Evolutionary conservation across 2,797 vertebrate species (phyloP).

Genomic region (Chelmon rostratus): DNA sequence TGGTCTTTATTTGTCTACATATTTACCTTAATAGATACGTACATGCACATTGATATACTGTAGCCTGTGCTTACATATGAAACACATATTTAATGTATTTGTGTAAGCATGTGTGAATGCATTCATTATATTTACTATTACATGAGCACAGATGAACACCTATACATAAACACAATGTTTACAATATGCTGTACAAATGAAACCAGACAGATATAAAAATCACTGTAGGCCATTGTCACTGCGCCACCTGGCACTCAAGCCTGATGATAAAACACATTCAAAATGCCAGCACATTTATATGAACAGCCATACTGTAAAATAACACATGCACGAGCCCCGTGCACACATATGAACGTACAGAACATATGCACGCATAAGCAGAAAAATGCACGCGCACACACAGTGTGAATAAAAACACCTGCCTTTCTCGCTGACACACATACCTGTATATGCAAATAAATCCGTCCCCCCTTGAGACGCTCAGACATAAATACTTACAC

Average conservation of each 20-base stretch:
- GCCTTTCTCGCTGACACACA: slow-evolving; percentile 8
- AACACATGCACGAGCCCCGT: neutral
- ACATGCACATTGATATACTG: neutral
- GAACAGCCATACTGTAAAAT: neutral
- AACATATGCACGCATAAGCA: neutral
- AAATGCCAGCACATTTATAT: neutral
- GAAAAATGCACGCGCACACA: neutral
- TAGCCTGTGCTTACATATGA: neutral
- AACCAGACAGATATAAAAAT: neutral
- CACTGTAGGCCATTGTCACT: neutral
- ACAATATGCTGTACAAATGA: neutral
- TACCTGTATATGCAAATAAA: slow-evolving; percentile 62
- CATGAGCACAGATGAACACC: neutral
- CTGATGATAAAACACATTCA: neutral
- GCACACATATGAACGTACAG: neutral
- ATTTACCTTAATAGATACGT: neutral
- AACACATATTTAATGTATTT: neutral
- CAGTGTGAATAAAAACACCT: slow-evolving; percentile 13
- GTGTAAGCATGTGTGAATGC: neutral
- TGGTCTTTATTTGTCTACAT: neutral
- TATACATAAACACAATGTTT: neutral
- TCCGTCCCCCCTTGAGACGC: slow-evolving; percentile 38
- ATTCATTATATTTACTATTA: neutral
- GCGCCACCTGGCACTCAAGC: neutral
- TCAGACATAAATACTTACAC: slow-evolving; percentile 66